phyloP scores from a whole-genome alignment of 2,888 invertebrate genomes.

The Amiota communis region DNA sequence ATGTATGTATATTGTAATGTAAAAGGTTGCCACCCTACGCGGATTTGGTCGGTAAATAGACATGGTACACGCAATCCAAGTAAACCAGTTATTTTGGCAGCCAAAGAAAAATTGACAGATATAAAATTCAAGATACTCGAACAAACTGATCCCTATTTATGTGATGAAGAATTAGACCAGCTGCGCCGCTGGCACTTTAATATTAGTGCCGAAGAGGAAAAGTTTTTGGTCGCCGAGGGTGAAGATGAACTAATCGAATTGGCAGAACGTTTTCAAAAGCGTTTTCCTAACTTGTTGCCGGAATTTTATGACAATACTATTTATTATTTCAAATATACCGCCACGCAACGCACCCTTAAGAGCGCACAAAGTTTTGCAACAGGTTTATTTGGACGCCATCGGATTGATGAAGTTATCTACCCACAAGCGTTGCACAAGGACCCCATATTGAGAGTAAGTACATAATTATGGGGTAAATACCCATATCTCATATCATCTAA shows the following conservation, averaged over 20 bases:
- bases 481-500: too few species aligned
- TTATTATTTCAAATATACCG: constrained; percentile 83
- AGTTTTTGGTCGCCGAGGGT: constrained; percentile 81
- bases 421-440: constrained; percentile 79
- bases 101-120: constrained; percentile 75
- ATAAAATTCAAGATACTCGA: constrained; percentile 55
- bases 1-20: background rate
- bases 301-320: constrained; percentile 75
- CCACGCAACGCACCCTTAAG: constrained; percentile 82
- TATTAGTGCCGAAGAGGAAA: constrained; percentile 75
- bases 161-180: constrained; percentile 69
- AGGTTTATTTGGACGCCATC: constrained; percentile 82
- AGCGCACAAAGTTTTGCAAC: constrained; percentile 84
- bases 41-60: constrained; percentile 84
- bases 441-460: constrained; percentile 79
- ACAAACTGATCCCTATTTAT: constrained; percentile 74
- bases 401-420: constrained; percentile 78
- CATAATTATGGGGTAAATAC: too few species aligned
- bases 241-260: constrained; percentile 83
- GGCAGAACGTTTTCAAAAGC: constrained; percentile 82
- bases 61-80: constrained; percentile 87
- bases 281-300: constrained; percentile 80
- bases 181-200: constrained; percentile 78
- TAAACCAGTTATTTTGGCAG: constrained; percentile 75
- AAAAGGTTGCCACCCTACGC: constrained; percentile 78